Evolutionary conservation across 2,888 invertebrate species (phyloP).

Genomic region (Chrysolina oricalcia): DNA sequence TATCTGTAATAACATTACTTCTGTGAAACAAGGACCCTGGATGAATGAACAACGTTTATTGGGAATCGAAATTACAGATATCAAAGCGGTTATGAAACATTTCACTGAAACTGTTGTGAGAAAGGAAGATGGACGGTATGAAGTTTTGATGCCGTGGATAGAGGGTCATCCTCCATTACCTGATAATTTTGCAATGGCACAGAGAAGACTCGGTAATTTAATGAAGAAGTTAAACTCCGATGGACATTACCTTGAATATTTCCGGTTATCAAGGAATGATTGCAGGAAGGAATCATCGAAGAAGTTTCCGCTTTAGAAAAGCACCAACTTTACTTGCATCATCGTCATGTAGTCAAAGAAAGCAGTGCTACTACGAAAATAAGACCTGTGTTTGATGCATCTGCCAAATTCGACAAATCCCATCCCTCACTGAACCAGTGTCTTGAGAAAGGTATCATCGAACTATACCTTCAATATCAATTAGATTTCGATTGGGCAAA

Average conservation of each 20-base stretch:
- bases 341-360: conserved; percentile 28
- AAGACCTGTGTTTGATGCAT: conserved; percentile 40
- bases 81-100: no score
- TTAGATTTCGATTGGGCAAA: conserved; percentile 48
- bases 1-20: conserved; percentile 41
- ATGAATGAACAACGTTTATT: conserved; percentile 42
- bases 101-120: no score
- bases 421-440: conserved; percentile 45
- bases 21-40: conserved; percentile 46
- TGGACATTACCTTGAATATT: no score
- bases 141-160: no score
- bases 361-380: conserved; percentile 34
- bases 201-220: no score
- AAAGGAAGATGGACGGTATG: no score
- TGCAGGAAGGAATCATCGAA: conserved; percentile 23
- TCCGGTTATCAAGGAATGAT: conserved; percentile 28
- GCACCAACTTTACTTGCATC: conserved; percentile 36
- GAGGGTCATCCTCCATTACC: no score
- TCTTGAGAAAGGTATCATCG: conserved; percentile 43
- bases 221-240: no score
- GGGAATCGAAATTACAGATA: no score
- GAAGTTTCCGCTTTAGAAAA: conserved; percentile 18
- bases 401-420: no score
- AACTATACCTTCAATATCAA: conserved; percentile 46
- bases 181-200: no score